phyloP scores from a whole-genome alignment of 2,888 invertebrate genomes.

The Dryadula phaetusa region DNA sequence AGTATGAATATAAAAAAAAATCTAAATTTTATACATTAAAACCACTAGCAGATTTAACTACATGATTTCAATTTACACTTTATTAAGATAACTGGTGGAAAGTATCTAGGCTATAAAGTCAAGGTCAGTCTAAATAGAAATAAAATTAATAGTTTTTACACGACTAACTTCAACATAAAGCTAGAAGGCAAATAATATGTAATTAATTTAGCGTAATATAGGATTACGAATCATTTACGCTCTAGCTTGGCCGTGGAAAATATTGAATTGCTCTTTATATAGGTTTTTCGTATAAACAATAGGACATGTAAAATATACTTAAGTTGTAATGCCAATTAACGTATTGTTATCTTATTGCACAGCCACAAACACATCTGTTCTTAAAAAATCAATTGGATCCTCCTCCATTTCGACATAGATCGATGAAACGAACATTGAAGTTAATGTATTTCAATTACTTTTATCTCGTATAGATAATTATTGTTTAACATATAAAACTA shows the following conservation, averaged over 20 bases:
- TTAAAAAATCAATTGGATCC: neutral
- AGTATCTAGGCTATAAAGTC: slow-evolving; percentile 32
- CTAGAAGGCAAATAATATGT: slow-evolving; percentile 6
- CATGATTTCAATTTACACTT: neutral
- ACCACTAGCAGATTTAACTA: neutral
- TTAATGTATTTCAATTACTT: slow-evolving; percentile 9
- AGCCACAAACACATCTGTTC: neutral
- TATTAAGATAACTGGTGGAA: neutral
- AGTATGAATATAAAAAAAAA: no score
- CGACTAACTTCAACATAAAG: slow-evolving; percentile 13
- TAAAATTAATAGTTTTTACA: slow-evolving; percentile 41
- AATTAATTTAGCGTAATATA: slow-evolving; percentile 22
- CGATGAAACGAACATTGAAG: neutral
- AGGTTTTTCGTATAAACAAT: slow-evolving; percentile 4
- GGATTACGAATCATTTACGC: slow-evolving; percentile 21
- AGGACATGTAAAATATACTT: neutral
- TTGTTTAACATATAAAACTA: neutral
- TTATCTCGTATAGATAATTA: slow-evolving; percentile 3
- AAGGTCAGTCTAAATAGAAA: slow-evolving; percentile 37
- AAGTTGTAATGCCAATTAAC: neutral
- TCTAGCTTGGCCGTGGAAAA: slow-evolving; percentile 14
- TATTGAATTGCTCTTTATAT: slow-evolving; percentile 6
- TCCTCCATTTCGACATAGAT: neutral
- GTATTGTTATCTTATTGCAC: neutral
- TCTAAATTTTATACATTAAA: no score